Percentiles rank a stretch among this genome's conserved stretches.
phyloP scores from a whole-genome alignment of 2,888 invertebrate genomes.

The Thereva unica region DNA sequence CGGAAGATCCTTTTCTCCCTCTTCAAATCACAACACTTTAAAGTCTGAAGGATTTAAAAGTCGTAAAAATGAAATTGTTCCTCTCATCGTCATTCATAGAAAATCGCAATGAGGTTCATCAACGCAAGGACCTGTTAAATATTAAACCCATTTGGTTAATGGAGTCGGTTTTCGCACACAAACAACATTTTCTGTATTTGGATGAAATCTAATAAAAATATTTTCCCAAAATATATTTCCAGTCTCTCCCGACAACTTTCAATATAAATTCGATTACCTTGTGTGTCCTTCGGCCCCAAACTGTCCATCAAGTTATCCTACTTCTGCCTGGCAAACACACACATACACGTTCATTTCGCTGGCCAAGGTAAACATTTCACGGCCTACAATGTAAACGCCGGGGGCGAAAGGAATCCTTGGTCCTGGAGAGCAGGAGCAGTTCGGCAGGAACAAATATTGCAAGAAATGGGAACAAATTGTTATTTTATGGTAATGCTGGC shows the following conservation, averaged over 20 bases:
- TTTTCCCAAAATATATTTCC: no score
- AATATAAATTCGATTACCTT: conserved; percentile 31
- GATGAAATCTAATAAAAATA: no score
- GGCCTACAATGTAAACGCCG: conserved; percentile 7
- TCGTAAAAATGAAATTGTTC: conserved; percentile 1
- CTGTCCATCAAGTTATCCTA: conserved; percentile 6
- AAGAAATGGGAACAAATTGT: conserved; percentile 33
- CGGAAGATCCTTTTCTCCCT: background rate
- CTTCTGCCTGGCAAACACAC: conserved; percentile 13
- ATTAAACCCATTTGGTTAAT: no score
- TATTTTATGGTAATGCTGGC: conserved; percentile 33
- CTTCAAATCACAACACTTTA: conserved; percentile 11
- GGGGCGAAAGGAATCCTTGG: conserved; percentile 15
- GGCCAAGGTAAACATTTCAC: conserved; percentile 31
- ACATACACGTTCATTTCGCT: conserved; percentile 23
- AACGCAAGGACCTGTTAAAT: no score
- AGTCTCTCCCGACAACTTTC: background rate
- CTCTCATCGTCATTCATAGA: no score
- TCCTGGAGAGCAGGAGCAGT: conserved; percentile 18
- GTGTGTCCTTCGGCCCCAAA: conserved; percentile 16
- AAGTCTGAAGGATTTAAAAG: background rate
- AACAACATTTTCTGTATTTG: no score
- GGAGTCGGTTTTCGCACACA: no score
- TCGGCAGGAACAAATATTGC: conserved; percentile 26
- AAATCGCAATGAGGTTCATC: no score